Base-by-base conservation (phyloP, 2,797 vertebrate species). In the Tenualosa ilisha region DNA sequence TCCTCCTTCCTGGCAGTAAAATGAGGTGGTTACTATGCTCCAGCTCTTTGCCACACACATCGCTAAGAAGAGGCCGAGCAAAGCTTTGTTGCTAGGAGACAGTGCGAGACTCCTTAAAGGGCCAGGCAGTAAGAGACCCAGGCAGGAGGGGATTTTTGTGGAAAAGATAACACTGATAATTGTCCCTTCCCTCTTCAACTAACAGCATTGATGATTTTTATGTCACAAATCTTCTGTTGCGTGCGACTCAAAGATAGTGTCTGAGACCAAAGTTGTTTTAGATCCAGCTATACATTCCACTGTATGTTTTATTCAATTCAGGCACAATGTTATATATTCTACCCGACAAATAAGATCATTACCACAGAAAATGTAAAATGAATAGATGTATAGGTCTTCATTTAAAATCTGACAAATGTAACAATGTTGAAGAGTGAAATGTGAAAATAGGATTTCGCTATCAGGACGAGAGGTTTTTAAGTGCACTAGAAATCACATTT, bases 31-130 rank as follows among this genome's bases (percentile, higher is more conserved):
- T 85, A 86, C 90, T 87, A 81, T 85, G 88, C 91, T 90, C 89
- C 92, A 85, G 85, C 88, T 90, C 89, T 93, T 87, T 89, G 88
- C 91, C 89, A 89, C 91, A 85, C 84, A 92, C 90, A 88, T 86
- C 84, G 87, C 86, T 91, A 87, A 90, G 65, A 81, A 89, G 85
- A 87, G 89, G 87, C 84, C 65, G 82, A 90, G 89, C 37, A 91
- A 92, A 91, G 93, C 92, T 89, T 90, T 94, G 95, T 96, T 96
- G 95, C 95, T 96, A 95, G 93, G 95, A 94, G 93, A 96, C 95
- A 4, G 87, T 89, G 90, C 89, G 91, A 53, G 88, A 93, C 85
- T 93, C 90, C 92, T 94, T 87, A 93, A 92, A 72, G 65, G 65
- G 65, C 9, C 31, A 72, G 65, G 2, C 31, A 72, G 65, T 37